These are phyloP conservation scores for Oryzias javanicus DNA, from an alignment of 2,113 vertebrate genomes.

Conservation along the genomic window DNA sequence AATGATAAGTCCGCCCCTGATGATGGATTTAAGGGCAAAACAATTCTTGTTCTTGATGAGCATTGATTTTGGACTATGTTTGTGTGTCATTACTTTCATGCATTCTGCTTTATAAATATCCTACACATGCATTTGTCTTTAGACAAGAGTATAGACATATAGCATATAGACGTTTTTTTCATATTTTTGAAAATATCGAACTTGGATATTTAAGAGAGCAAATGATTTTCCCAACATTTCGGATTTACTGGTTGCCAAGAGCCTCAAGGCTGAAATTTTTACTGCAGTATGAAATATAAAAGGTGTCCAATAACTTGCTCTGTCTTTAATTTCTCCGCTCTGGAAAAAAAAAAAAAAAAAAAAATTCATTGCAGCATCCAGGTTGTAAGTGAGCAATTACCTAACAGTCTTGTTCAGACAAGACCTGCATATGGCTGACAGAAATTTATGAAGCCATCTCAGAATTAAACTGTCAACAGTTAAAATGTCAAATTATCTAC, in stretches of 20 bases:
- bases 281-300: constrained; percentile 42
- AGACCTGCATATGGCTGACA: constrained; percentile 37
- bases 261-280: constrained; percentile 34
- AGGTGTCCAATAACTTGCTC: constrained; percentile 42
- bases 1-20: no score
- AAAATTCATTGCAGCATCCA: neutral
- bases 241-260: constrained; percentile 35
- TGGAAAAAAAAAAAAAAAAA: constrained; percentile 26
- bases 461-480: constrained; percentile 54
- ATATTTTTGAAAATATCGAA: neutral
- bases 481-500: constrained; percentile 32
- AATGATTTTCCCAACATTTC: constrained; percentile 15
- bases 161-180: no score
- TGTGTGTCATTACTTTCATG: no score
- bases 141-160: no score
- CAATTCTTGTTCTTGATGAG: no score
- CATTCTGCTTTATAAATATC: no score
- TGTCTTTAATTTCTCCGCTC: constrained; percentile 27
- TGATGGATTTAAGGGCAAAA: no score
- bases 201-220: constrained; percentile 16
- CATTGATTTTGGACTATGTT: no score
- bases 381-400: constrained; percentile 47
- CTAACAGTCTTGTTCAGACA: constrained; percentile 48
- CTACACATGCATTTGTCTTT: no score
- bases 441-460: constrained; percentile 31